These are phyloP conservation scores for Chionodraco myersi DNA, from an alignment of 2,113 vertebrate genomes.

Conservation along the genomic window DNA sequence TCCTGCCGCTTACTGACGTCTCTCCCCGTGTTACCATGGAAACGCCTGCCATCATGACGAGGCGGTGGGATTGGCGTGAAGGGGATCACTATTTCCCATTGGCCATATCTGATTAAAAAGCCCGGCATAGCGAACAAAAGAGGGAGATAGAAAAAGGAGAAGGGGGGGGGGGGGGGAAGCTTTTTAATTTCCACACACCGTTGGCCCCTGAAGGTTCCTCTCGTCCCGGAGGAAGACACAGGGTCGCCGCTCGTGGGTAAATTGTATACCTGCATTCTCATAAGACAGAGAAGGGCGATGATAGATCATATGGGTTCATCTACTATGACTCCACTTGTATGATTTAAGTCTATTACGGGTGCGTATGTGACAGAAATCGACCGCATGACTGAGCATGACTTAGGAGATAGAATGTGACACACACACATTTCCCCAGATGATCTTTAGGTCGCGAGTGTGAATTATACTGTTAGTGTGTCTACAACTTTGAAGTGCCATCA, in stretches of 20 bases:
- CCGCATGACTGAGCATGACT: conserved; percentile 37
- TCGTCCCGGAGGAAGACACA: conserved; percentile 53
- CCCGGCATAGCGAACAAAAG: conserved; percentile 54
- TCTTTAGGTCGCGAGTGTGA: conserved; percentile 19
- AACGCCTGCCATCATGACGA: conserved; percentile 63
- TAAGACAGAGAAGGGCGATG: conserved; percentile 47
- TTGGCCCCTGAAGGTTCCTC: conserved; percentile 63
- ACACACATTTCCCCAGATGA: conserved; percentile 10
- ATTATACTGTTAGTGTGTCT: conserved; percentile 4
- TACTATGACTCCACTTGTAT: conserved; percentile 58
- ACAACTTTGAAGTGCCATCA: conserved; percentile 48
- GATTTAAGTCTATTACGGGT: conserved; percentile 58
- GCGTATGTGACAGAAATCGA: conserved; percentile 36
- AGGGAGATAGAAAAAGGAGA: background rate
- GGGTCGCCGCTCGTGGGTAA: conserved; percentile 43
- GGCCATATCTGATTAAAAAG: conserved; percentile 76
- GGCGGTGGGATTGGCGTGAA: conserved; percentile 63
- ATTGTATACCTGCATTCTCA: conserved; percentile 37
- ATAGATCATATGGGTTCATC: conserved; percentile 65
- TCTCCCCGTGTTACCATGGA: conserved; percentile 70
- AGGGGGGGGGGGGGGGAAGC: background rate
- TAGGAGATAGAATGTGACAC: conserved; percentile 1
- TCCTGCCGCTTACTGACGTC: conserved; percentile 55
- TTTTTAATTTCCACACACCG: conserved; percentile 62
- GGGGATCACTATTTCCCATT: conserved; percentile 75